Percentiles rank a stretch among this genome's conserved stretches.
These are phyloP conservation scores for Leptinotarsa tumamoca DNA, from an alignment of 2,888 invertebrate species.

Conservation along the genomic window DNA sequence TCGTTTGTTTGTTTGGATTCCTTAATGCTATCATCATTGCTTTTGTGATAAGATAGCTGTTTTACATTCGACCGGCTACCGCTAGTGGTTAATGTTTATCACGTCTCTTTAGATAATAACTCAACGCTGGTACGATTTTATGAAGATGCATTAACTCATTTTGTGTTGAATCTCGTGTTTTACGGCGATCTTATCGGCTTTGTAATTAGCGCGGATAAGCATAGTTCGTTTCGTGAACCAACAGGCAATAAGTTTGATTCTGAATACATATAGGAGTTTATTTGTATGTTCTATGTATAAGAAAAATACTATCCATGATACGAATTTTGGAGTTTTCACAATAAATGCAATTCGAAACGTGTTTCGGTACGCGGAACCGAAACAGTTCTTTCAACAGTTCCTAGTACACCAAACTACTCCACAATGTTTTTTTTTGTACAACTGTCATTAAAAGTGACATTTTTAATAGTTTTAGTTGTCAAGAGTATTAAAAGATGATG, in stretches of 20 bases:
- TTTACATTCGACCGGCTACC: constrained; percentile 60
- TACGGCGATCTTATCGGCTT: constrained; percentile 39
- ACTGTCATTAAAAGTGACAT: no score
- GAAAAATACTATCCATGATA: no score
- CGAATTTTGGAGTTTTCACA: no score
- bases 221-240: constrained; percentile 16
- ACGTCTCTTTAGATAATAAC: constrained; percentile 61
- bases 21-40: constrained; percentile 61
- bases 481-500: no score
- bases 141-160: constrained; percentile 46
- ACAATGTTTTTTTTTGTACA: no score
- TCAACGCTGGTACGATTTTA: constrained; percentile 44
- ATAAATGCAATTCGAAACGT: no score
- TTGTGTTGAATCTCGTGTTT: constrained; percentile 46
- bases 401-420: no score
- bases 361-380: no score
- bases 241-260: constrained; percentile 25
- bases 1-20: constrained; percentile 53
- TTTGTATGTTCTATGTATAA: no score
- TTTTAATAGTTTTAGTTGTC: no score
- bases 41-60: constrained; percentile 62
- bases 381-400: no score
- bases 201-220: constrained; percentile 23
- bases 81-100: constrained; percentile 62
- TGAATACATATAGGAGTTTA: constrained; percentile 1